These are phyloP conservation scores for Corapipo altera DNA, from an alignment of 2,113 vertebrate species.

Conservation along the genomic window DNA sequence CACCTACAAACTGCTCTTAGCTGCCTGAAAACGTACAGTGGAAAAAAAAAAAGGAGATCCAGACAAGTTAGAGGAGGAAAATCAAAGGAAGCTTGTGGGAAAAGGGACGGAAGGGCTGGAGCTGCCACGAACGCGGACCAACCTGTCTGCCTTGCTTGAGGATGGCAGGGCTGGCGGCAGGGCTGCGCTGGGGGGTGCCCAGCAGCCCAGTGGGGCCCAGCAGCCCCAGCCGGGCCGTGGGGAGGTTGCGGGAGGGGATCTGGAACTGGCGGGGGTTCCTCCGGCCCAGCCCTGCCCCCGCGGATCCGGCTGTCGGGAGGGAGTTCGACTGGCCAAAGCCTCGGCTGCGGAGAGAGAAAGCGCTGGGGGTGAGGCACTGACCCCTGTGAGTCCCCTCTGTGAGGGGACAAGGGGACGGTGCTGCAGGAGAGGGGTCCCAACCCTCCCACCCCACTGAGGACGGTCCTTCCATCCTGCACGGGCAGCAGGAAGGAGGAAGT, in stretches of 20 bases:
- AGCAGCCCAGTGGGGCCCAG: conserved; percentile 86
- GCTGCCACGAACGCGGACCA: background rate
- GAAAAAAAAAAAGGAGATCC: background rate
- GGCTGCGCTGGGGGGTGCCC: conserved; percentile 84
- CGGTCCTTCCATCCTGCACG: background rate
- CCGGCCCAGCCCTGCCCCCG: conserved; percentile 84
- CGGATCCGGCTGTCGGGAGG: conserved; percentile 87
- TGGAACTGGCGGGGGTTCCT: conserved; percentile 95
- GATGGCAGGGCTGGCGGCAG: conserved; percentile 86
- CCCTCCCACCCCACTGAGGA: background rate
- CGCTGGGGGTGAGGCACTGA: background rate
- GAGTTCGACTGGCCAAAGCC: conserved; percentile 97
- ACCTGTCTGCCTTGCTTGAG: conserved; percentile 95
- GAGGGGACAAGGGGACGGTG: background rate
- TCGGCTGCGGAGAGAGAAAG: conserved; percentile 71
- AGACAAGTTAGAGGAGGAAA: background rate
- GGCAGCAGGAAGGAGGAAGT: background rate
- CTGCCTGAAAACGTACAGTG: background rate
- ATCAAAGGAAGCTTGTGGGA: background rate
- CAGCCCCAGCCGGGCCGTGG: conserved; percentile 86
- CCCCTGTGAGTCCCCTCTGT: background rate
- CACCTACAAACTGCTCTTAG: conserved; percentile 70
- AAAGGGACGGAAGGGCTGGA: background rate
- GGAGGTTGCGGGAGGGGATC: conserved; percentile 91
- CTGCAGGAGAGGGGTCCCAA: accelerated